Evolutionary conservation across 2,888 invertebrate genomes (phyloP).

Genomic region (Caenorhabditis macrosperma): DNA sequence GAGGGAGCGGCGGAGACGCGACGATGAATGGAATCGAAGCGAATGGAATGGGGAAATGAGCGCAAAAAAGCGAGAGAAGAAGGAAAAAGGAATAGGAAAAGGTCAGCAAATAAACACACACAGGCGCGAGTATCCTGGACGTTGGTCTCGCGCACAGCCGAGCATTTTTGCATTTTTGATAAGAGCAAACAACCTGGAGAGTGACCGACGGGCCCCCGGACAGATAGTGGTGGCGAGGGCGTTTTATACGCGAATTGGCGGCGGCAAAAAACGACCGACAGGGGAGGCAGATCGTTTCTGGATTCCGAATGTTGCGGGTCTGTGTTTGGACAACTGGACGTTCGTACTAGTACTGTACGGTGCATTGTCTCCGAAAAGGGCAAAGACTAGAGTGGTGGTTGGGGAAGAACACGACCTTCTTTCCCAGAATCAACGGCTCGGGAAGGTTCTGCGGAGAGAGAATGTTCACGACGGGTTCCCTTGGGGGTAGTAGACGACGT

Average conservation of each 20-base stretch:
- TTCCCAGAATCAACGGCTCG: neutral
- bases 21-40: neutral
- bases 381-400: constrained; percentile 2
- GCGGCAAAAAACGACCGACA: constrained; percentile 7
- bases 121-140: constrained; percentile 11
- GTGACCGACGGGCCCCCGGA: constrained; percentile 20
- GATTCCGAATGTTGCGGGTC: constrained; percentile 17
- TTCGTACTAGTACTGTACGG: constrained; percentile 7
- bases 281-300: constrained; percentile 12
- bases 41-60: too few relatives aligned
- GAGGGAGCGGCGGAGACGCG: constrained; percentile 9
- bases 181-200: constrained; percentile 40
- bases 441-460: neutral
- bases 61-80: constrained; percentile 14
- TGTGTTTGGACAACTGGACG: constrained; percentile 50
- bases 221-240: too few relatives aligned
- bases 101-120: constrained; percentile 52
- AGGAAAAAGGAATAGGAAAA: constrained; percentile 18
- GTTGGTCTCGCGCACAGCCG: neutral
- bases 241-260: constrained; percentile 22
- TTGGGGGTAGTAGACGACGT: neutral
- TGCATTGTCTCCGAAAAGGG: constrained; percentile 17
- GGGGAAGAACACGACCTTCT: neutral
- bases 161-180: constrained; percentile 39
- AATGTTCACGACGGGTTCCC: neutral